Percentiles rank a stretch among this genome's conserved stretches.
Evolutionary conservation across 2,797 vertebrate genomes (phyloP).

Genomic region (Crax fasciolata): DNA sequence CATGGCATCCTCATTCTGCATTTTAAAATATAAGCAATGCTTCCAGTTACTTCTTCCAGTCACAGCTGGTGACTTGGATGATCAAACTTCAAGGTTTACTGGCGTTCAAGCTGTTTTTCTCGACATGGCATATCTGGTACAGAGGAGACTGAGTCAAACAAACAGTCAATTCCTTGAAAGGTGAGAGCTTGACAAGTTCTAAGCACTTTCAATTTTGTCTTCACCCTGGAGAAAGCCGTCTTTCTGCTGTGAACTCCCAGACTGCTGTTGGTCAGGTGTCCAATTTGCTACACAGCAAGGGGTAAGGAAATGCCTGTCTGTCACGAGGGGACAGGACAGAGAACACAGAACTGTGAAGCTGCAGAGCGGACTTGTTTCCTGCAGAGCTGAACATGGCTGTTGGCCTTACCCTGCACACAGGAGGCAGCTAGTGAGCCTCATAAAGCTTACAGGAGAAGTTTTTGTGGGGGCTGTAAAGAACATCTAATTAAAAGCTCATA

Average conservation of each 20-base stretch:
- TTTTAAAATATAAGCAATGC: background rate
- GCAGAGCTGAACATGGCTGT: background rate
- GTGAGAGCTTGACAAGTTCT: background rate
- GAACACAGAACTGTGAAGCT: fast-evolving
- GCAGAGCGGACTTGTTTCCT: background rate
- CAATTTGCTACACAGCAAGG: background rate
- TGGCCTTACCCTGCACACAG: background rate
- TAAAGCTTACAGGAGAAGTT: background rate
- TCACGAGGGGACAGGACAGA: background rate
- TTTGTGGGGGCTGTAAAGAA: background rate
- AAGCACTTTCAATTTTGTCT: background rate
- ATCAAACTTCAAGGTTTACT: background rate
- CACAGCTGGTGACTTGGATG: background rate
- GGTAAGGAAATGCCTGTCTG: background rate
- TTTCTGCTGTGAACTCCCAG: background rate
- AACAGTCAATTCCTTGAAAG: background rate
- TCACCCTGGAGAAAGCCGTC: background rate
- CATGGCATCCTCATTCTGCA: background rate
- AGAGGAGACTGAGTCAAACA: background rate
- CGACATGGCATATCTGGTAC: background rate
- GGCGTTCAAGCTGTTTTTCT: background rate
- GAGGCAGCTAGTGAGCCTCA: background rate
- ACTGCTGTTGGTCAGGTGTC: background rate
- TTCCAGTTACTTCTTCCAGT: background rate
- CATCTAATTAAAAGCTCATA: background rate